A percentile compares a stretch with the other conserved stretches of the same genome.
Evolutionary conservation across 2,113 vertebrate genomes (phyloP).

Genomic region (Cottus gobio): DNA sequence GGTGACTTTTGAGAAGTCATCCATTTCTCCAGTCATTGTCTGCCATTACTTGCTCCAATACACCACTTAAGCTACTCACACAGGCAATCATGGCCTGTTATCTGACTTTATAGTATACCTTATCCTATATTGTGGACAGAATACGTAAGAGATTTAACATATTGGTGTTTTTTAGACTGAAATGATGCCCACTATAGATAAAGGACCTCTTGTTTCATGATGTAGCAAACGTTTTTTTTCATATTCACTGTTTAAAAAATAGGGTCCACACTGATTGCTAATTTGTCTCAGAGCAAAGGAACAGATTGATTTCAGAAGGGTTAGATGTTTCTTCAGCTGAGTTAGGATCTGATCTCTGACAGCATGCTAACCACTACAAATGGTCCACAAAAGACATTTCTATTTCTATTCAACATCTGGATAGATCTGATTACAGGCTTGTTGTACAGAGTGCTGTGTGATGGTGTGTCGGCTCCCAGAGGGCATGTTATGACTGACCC

Average conservation of each 20-base stretch:
- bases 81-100: slow-evolving; percentile 55
- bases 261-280: neutral
- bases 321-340: neutral
- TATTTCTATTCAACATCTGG: slow-evolving; percentile 26
- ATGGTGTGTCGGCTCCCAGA: slow-evolving; percentile 26
- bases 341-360: neutral
- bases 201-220: neutral
- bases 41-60: slow-evolving; percentile 70
- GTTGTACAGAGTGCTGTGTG: slow-evolving; percentile 32
- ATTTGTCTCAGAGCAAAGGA: neutral
- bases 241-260: neutral
- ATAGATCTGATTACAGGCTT: slow-evolving; percentile 41
- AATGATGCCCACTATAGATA: neutral
- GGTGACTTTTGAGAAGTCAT: slow-evolving; percentile 73
- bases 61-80: slow-evolving; percentile 65
- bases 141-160: slow-evolving; percentile 31
- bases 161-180: neutral
- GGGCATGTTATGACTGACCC: slow-evolving; percentile 37
- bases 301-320: neutral
- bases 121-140: slow-evolving; percentile 28
- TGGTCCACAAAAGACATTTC: slow-evolving; percentile 12
- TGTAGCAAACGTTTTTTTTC: neutral
- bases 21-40: slow-evolving; percentile 72
- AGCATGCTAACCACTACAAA: neutral
- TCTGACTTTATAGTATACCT: slow-evolving; percentile 46